phyloP scores from a whole-genome alignment of 2,113 vertebrate genomes.

The Callipepla californica region DNA sequence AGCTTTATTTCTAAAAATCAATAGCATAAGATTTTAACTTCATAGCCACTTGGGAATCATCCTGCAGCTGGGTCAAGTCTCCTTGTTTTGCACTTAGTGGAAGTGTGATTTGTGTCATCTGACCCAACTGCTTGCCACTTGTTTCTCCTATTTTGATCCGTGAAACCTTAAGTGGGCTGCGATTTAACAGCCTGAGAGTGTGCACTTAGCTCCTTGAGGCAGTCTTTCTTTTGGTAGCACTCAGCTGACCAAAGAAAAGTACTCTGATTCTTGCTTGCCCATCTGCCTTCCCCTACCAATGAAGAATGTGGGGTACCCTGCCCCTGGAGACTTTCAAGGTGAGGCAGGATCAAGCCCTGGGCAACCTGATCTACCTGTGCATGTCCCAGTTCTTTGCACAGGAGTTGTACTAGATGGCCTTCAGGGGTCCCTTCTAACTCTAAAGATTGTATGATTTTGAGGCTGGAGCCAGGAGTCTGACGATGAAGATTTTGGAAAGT shows the following conservation, averaged over 20 bases:
- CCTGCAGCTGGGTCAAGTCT: neutral
- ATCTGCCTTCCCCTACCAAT: neutral
- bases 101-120: neutral
- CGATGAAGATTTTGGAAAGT: neutral
- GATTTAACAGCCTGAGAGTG: neutral
- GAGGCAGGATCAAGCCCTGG: too few species aligned
- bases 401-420: too few species aligned
- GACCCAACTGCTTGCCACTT: neutral
- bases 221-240: neutral
- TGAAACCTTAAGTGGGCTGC: neutral
- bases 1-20: neutral
- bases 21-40: neutral
- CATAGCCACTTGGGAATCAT: neutral
- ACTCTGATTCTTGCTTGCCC: neutral
- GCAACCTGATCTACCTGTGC: too few species aligned
- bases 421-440: too few species aligned
- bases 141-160: neutral
- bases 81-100: neutral
- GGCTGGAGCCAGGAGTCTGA: neutral
- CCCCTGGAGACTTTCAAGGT: too few species aligned
- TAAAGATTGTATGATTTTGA: too few species aligned
- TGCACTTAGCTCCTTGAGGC: neutral
- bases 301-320: neutral
- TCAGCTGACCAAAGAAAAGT: neutral
- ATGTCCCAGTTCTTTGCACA: too few species aligned